Evolutionary conservation across 2,113 vertebrate species (phyloP).

Genomic region (Ifrita kowaldi): DNA sequence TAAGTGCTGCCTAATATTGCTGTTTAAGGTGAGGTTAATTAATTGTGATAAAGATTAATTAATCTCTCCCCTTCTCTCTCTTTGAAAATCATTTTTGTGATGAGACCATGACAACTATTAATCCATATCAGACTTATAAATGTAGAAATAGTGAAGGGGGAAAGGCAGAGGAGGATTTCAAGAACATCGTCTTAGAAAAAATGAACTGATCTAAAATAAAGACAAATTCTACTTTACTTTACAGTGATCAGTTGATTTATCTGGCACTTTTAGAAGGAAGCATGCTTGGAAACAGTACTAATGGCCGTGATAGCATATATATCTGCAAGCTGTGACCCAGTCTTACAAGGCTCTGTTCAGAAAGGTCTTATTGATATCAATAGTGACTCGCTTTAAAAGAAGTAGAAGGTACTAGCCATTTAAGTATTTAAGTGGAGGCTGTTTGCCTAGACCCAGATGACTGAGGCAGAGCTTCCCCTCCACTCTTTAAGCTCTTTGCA

Average conservation of each 20-base stretch:
- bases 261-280: background rate
- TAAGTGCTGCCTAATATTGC: background rate
- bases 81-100: background rate
- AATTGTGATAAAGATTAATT: conserved; percentile 15
- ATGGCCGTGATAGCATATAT: background rate
- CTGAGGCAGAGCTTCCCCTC: background rate
- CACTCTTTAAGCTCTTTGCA: background rate
- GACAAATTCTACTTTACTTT: background rate
- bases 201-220: background rate
- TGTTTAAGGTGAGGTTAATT: conserved; percentile 38
- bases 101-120: conserved; percentile 18
- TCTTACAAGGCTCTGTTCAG: background rate
- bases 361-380: background rate
- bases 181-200: background rate
- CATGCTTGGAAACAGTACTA: background rate
- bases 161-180: background rate
- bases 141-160: background rate
- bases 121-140: background rate
- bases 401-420: background rate
- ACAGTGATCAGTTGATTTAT: background rate
- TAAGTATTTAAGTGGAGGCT: background rate
- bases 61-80: background rate
- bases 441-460: background rate
- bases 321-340: background rate
- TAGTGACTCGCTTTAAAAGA: background rate